Percentiles rank a stretch among this genome's conserved stretches.
Conservation (phyloP, 2,888 invertebrate species). For the Lasius fuliginosus region DNA sequence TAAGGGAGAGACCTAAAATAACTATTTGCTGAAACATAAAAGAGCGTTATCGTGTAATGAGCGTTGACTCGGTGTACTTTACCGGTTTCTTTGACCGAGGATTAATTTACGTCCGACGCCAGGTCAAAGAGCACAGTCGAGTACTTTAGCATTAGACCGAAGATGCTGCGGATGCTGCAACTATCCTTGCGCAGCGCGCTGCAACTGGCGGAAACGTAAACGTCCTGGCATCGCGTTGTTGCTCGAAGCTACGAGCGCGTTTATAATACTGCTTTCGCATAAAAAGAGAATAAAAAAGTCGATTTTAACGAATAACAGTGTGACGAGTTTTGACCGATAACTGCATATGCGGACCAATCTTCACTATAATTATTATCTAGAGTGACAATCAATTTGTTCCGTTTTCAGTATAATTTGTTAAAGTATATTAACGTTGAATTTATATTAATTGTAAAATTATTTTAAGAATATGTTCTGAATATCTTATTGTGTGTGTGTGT, state of each 20-base stretch:
- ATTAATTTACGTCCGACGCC: conserved; percentile 39
- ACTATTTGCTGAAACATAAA: background rate
- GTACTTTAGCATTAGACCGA: conserved; percentile 48
- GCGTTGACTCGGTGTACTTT: background rate
- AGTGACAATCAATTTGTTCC: background rate
- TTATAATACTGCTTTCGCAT: background rate
- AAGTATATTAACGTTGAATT: background rate
- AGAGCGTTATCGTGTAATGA: conserved; percentile 4
- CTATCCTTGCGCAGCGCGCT: conserved; percentile 11
- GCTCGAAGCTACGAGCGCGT: conserved; percentile 1
- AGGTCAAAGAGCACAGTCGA: conserved; percentile 44
- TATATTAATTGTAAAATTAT: background rate
- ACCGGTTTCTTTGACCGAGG: conserved; percentile 28
- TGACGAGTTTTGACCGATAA: conserved; percentile 9
- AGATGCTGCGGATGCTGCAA: conserved; percentile 7
- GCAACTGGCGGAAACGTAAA: conserved; percentile 35
- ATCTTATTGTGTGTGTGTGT: background rate
- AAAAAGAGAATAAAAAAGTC: background rate
- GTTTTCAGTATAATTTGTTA: background rate
- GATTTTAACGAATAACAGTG: conserved; percentile 11
- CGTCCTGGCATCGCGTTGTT: conserved; percentile 30
- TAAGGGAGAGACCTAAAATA: conserved; percentile 10
- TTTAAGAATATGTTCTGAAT: background rate
- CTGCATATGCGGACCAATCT: background rate
- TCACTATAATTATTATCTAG: background rate